phyloP scores from a whole-genome alignment of 2,888 invertebrate species.

The Chorisops tibialis region DNA sequence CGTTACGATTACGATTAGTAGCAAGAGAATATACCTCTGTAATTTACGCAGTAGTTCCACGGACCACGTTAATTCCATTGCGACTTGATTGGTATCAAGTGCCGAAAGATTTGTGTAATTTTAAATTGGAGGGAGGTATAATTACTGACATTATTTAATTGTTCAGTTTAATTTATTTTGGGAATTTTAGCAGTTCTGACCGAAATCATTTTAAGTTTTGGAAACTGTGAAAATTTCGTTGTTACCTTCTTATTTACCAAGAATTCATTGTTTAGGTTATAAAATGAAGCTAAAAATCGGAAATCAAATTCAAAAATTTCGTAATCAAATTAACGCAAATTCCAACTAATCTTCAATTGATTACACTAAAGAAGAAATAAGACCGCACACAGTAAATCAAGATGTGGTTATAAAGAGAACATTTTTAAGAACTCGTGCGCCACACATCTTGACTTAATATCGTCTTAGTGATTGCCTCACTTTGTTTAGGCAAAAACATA shows the following conservation, averaged over 20 bases:
- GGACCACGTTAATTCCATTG: neutral
- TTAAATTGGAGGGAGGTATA: neutral
- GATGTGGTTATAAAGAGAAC: neutral
- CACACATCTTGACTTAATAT: slow-evolving; percentile 19
- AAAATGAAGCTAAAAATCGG: too few species aligned
- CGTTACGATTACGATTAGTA: neutral
- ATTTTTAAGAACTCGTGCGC: slow-evolving; percentile 18
- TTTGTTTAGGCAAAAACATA: slow-evolving; percentile 28
- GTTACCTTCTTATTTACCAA: too few species aligned
- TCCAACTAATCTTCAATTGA: too few species aligned
- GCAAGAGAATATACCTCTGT: neutral
- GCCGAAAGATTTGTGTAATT: neutral
- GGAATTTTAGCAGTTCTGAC: too few species aligned
- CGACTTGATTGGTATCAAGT: neutral
- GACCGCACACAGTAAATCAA: slow-evolving; percentile 16
- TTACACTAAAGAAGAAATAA: too few species aligned
- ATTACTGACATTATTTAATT: neutral
- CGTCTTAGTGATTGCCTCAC: slow-evolving; percentile 23
- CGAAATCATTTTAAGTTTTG: too few species aligned
- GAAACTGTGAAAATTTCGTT: too few species aligned
- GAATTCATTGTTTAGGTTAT: too few species aligned
- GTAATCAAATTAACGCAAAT: too few species aligned
- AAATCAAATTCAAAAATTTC: too few species aligned
- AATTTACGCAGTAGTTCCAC: neutral
- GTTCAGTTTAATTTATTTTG: neutral